Base-by-base conservation (phyloP, 2,797 vertebrate species). In the Helarctos malayanus region DNA sequence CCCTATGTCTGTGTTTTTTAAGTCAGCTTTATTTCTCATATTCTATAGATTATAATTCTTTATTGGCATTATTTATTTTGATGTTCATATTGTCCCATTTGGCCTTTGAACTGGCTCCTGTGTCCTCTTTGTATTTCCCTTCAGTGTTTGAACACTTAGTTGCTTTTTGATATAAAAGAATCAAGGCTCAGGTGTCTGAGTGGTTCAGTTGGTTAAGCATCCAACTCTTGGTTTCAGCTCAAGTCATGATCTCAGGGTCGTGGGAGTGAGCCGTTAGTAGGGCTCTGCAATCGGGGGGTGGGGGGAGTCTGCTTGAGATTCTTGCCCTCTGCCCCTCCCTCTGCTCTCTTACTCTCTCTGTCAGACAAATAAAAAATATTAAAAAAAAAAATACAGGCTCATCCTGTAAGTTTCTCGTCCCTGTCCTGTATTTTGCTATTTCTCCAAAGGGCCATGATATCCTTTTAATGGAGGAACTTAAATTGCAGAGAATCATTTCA, bases 401-500 rank as follows among this genome's bases (percentile, higher is more conserved):
- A 76, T 90, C 19, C 57, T 79, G 0, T 69, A 41, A 12, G 16
- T 94, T 93, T 97, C 45, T 23, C 32, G 59, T 41, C 73, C 57
- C 23, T 56, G n/a, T 10, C n/a, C 35, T 94, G 1, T 85, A 81
- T 57, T 57, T 76, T 63, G n/a, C 59, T 41, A 9, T 79, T 89
- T 96, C 32, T 96, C 16, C 4, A 86, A 29, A 52, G 45, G 71
- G 21, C 27, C 18, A 65, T 91, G 59, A 41, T 89, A 47, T 81
- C 14, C 68, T 89, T 63, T 81, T 29, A 69, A 21, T 82, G 29
- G 63, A 81, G 41, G 49, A 57, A 59, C 65, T 96, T 69, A 73
- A 59, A 21, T 82, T 84, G 29, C 21, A 92, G 59, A 78, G 63
- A 91, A 83, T 83, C 7, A 73, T 91, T 93, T 95, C 18, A 59